Evolutionary conservation across 2,797 vertebrate species (phyloP), one percentile per base, ranked within the genome.

Genomic region (Dendrocincla fuliginosa): DNA sequence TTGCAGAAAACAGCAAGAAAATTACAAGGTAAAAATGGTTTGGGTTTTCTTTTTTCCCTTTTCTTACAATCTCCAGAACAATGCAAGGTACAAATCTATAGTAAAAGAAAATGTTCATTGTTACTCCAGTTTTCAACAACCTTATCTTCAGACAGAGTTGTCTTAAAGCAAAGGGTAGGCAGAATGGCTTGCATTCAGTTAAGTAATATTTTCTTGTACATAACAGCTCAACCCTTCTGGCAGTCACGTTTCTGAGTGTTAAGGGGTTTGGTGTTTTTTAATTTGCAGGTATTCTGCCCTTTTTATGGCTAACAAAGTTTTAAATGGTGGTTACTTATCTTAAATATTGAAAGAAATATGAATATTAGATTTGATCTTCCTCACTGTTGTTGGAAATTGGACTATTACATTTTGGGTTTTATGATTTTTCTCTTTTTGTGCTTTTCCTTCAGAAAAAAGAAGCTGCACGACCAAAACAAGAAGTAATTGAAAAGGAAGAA

Each of bases 1-100:
- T 84, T 99, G 99, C 96, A 98, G 98, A 96, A 98, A 94, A 92
- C 99, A 99, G 84, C 99, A 99, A 93, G 98, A 98, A 65, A 98
- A 98, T 67, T 98, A 98, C 77, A 98, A 99, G 98, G 99, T 99
- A 95, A 96, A 70, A 70, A 39, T 3, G 3, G 12, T 49, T 71
- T 50, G 27, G 2, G 22, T 39, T 79, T 60, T 52, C n/a, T 35
- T 6, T 12, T 41, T n/a, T 19, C 3, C 23, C 25, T 52, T 49
- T 59, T 42, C 37, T 46, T 69, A 8, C 81, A 52, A 13, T 61
- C 16, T 32, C 33, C 22, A 65, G n/a, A 84, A 63, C 16, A 71
- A 60, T 92, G 22, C 42, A 59, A 59, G 35, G 12, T 91, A 27
- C 13, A 63, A 56, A 55, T 50, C 30, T 18, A 14, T 63, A 89